Percentiles rank a stretch among this genome's conserved stretches.
These are phyloP conservation scores for Seriola quinqueradiata DNA, from an alignment of 2,113 vertebrate species.

Conservation along the genomic window DNA sequence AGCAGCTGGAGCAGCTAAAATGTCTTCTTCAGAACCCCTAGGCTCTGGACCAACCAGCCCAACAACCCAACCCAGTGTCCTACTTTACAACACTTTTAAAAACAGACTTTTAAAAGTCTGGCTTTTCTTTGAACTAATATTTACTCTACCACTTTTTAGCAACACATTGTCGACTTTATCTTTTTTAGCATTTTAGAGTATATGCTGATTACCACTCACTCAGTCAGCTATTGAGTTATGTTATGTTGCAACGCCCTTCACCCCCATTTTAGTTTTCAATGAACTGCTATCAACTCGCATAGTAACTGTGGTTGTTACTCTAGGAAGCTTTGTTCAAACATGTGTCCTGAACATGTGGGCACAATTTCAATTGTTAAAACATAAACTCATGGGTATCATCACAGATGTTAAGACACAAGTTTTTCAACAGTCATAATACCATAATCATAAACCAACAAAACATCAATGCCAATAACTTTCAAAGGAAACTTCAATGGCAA, in stretches of 20 bases:
- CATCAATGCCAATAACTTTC: conserved; percentile 2
- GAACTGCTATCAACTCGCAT: no score
- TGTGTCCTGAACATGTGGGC: background rate
- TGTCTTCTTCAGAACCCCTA: background rate
- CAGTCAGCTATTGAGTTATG: background rate
- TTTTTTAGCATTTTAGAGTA: background rate
- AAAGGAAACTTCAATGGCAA: conserved; percentile 13
- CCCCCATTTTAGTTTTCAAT: no score
- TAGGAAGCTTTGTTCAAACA: no score
- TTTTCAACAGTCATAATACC: background rate
- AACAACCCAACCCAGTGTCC: conserved; percentile 26
- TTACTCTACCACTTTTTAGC: background rate
- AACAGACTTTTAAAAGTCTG: conserved; percentile 4
- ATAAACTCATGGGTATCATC: background rate
- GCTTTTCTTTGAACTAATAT: background rate
- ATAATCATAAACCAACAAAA: conserved; percentile 10
- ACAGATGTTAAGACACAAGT: background rate
- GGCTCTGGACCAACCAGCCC: conserved; percentile 36
- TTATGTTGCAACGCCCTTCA: no score
- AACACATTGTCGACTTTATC: background rate
- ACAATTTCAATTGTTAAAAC: background rate
- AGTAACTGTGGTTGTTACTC: no score
- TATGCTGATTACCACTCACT: background rate
- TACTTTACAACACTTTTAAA: conserved; percentile 15
- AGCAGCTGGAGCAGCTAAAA: background rate